Evolutionary conservation across 2,113 vertebrate genomes (phyloP).

Genomic region (Pachycephala philippinensis): DNA sequence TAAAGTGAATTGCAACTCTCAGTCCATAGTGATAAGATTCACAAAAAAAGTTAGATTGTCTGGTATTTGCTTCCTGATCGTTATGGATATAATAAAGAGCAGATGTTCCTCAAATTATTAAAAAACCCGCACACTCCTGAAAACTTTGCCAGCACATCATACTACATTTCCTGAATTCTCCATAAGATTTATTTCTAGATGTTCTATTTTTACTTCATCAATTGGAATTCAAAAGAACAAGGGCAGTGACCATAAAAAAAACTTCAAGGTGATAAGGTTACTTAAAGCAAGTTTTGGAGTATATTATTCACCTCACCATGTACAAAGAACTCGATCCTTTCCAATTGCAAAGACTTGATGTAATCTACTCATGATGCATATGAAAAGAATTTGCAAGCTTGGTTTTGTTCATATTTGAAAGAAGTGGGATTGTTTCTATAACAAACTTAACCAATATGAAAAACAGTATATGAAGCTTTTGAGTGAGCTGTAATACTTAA

Average conservation of each 20-base stretch:
- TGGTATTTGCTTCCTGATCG: constrained; percentile 8
- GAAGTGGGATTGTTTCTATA: background rate
- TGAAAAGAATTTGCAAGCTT: background rate
- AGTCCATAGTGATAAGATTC: constrained; percentile 38
- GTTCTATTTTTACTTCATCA: constrained; percentile 58
- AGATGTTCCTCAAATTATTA: constrained; percentile 52
- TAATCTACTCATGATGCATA: background rate
- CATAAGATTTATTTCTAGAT: constrained; percentile 61
- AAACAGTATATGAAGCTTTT: background rate
- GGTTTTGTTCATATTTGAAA: background rate
- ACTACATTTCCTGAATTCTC: constrained; percentile 36
- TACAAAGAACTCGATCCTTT: background rate
- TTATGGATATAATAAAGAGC: constrained; percentile 46
- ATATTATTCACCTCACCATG: background rate
- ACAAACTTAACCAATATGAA: background rate
- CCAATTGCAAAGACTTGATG: background rate
- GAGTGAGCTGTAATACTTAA: background rate
- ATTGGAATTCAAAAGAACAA: constrained; percentile 63
- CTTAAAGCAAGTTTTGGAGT: constrained; percentile 35
- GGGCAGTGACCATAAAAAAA: constrained; percentile 45
- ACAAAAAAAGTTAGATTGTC: constrained; percentile 49
- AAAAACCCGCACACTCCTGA: constrained; percentile 30
- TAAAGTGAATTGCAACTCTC: constrained; percentile 52
- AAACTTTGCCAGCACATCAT: constrained; percentile 32
- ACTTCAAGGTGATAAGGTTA: constrained; percentile 36